Percentiles rank a stretch among this genome's conserved stretches.
phyloP scores from a whole-genome alignment of 2,888 invertebrate genomes.

The Clunio marinus region DNA sequence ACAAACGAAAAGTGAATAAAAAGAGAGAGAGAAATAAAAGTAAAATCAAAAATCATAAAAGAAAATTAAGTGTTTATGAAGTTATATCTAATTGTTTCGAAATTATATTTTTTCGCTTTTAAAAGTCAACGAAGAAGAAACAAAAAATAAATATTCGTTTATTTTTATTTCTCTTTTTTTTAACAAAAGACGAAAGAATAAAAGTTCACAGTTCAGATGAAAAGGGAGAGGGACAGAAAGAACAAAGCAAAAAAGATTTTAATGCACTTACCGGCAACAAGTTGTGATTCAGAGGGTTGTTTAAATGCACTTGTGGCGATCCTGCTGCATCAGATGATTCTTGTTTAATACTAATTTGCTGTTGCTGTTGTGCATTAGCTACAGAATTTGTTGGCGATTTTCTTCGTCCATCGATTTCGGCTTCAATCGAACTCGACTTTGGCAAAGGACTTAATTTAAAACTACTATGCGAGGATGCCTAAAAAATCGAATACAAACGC shows the following conservation, averaged over 20 bases:
- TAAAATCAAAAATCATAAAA: not conserved
- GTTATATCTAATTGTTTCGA: not conserved
- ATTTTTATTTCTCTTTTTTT: no score
- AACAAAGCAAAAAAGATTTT: not conserved
- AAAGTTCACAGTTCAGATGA: no score
- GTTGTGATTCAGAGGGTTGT: slow-evolving; percentile 8
- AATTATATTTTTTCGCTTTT: not conserved
- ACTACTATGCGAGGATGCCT: slow-evolving; percentile 62
- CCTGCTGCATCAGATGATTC: slow-evolving; percentile 50
- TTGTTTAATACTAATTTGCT: slow-evolving; percentile 53
- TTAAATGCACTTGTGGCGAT: not conserved
- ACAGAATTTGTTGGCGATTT: slow-evolving; percentile 51
- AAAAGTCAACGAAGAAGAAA: slow-evolving; percentile 2
- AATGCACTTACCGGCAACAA: slow-evolving; percentile 51
- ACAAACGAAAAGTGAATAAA: not conserved
- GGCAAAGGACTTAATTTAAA: slow-evolving; percentile 63
- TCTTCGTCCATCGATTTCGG: slow-evolving; percentile 50
- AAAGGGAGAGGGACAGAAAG: not conserved
- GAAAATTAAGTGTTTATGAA: not conserved
- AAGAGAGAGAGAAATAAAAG: no score
- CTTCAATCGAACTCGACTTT: slow-evolving; percentile 60
- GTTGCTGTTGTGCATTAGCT: slow-evolving; percentile 50
- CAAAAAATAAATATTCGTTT: no score
- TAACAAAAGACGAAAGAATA: no score
- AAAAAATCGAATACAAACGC: slow-evolving; percentile 42